Conservation (phyloP, 2,888 invertebrate species). For the Sceliomorpha sp. region DNA sequence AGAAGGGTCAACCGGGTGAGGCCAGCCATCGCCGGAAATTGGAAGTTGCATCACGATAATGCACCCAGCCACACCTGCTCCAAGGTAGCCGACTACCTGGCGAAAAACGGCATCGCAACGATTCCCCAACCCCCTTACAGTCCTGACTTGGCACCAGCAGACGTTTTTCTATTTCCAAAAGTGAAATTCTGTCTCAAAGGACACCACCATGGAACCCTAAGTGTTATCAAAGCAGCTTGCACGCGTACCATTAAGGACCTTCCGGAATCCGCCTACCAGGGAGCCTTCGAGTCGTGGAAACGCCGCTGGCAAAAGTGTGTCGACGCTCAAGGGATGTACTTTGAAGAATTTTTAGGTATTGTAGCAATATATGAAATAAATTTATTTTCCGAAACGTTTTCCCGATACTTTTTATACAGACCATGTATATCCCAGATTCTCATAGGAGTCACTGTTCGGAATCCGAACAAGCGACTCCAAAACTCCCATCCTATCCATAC, state of each 20-base stretch:
- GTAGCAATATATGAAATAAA: too few species aligned
- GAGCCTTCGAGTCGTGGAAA: not conserved
- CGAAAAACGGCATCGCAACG: constrained; percentile 2
- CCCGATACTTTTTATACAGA: too few species aligned
- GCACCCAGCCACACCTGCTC: constrained; percentile 1
- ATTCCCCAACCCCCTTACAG: constrained; percentile 54
- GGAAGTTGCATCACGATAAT: too few species aligned
- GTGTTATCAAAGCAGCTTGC: not conserved
- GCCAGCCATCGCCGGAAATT: too few species aligned
- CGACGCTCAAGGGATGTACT: not conserved
- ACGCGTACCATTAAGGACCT: not conserved
- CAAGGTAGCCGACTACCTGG: constrained; percentile 2
- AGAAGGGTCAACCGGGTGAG: too few species aligned
- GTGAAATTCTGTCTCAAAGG: constrained; percentile 50
- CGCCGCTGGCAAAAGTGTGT: not conserved
- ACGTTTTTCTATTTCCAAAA: constrained; percentile 50
- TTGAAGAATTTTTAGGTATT: too few species aligned
- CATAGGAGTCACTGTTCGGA: too few species aligned
- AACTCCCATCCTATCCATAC: too few species aligned
- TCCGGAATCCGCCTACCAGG: not conserved
- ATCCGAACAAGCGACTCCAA: too few species aligned
- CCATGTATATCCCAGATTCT: too few species aligned
- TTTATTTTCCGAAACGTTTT: too few species aligned
- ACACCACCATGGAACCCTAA: too few species aligned
- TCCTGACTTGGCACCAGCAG: constrained; percentile 64